Conservation (phyloP, 2,113 vertebrate genomes). For the Ascaphus truei region DNA sequence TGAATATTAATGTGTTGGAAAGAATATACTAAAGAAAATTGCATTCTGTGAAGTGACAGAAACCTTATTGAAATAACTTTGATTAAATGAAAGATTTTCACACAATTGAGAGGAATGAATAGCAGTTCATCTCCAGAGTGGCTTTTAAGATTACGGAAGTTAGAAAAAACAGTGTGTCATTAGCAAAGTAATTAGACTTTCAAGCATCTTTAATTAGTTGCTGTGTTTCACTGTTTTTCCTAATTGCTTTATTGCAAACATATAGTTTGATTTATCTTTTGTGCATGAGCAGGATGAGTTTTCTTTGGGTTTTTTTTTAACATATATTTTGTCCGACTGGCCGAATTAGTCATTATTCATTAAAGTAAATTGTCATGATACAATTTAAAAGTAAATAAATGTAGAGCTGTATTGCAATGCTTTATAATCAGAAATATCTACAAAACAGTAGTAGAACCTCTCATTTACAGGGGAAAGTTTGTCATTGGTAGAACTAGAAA, state of each 20-base stretch:
- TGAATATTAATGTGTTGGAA: constrained; percentile 74
- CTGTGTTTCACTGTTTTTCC: constrained; percentile 24
- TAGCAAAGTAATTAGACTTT: constrained; percentile 47
- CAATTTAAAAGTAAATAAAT: too few species aligned
- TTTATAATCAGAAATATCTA: too few species aligned
- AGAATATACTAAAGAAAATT: constrained; percentile 74
- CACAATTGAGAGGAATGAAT: constrained; percentile 45
- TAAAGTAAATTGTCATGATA: too few species aligned
- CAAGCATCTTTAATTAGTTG: constrained; percentile 42
- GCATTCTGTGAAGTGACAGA: constrained; percentile 66
- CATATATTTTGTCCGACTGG: too few species aligned
- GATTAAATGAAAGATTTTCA: constrained; percentile 64
- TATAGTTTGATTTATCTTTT: constrained; percentile 5
- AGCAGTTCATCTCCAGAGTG: constrained; percentile 58
- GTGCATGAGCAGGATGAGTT: background rate
- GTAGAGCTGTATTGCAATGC: too few species aligned
- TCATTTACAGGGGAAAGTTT: too few species aligned
- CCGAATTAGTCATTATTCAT: too few species aligned
- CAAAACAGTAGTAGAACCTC: too few species aligned
- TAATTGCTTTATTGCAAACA: constrained; percentile 31
- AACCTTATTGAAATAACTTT: constrained; percentile 68
- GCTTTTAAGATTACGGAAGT: constrained; percentile 68
- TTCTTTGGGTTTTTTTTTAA: background rate
- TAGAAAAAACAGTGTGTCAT: constrained; percentile 43
- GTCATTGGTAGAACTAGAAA: too few species aligned